These are phyloP conservation scores for Eptatretus atami DNA, from an alignment of 2,797 vertebrate species.

Conservation along the genomic window DNA sequence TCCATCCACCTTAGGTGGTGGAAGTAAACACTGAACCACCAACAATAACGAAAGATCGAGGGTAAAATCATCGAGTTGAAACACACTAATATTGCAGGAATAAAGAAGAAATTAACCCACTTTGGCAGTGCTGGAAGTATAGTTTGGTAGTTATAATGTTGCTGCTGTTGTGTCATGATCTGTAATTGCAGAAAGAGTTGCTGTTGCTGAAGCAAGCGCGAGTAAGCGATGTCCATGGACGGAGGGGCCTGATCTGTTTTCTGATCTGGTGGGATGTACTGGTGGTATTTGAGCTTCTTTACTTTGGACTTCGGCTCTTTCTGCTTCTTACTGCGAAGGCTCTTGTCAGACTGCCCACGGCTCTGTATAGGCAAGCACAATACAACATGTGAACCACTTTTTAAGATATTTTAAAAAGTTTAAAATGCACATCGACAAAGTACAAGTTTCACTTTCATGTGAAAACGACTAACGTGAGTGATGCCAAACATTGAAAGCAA, in stretches of 20 bases:
- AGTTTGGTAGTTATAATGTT: constrained; percentile 41
- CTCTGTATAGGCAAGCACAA: no score
- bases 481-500: no score
- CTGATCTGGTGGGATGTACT: constrained; percentile 92
- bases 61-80: neutral
- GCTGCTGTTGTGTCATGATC: constrained; percentile 84
- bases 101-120: constrained; percentile 13
- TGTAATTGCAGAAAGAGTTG: constrained; percentile 92
- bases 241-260: constrained; percentile 82
- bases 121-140: constrained; percentile 36
- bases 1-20: neutral
- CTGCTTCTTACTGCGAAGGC: constrained; percentile 79
- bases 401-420: no score
- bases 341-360: constrained; percentile 14
- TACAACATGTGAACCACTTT: no score
- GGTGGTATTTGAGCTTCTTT: constrained; percentile 93
- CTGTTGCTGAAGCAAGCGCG: constrained; percentile 72
- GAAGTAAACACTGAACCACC: neutral
- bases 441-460: no score
- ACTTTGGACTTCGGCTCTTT: constrained; percentile 95
- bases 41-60: neutral
- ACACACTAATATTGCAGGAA: no score
- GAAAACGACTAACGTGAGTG: no score
- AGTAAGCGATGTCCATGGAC: constrained; percentile 93
- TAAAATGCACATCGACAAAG: no score